Percentiles rank a stretch among this genome's conserved stretches.
Evolutionary conservation across 2,113 vertebrate species (phyloP).

Genomic region (Corythornis vintsioides): DNA sequence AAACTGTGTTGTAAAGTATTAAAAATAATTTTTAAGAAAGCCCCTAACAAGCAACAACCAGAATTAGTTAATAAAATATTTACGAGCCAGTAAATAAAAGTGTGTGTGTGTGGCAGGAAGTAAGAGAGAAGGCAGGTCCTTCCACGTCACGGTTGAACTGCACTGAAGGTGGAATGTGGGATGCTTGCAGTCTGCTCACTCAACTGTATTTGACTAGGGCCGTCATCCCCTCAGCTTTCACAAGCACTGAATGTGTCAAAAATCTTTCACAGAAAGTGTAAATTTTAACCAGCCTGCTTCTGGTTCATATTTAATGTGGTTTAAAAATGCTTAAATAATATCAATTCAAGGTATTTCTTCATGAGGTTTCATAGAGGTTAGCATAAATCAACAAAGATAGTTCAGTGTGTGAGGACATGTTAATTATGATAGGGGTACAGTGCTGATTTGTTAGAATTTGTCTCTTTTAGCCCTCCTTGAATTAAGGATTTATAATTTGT

Average conservation of each 20-base stretch:
- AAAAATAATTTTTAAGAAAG: neutral
- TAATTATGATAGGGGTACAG: conserved; percentile 57
- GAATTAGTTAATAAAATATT: conserved; percentile 70
- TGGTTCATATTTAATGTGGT: conserved; percentile 77
- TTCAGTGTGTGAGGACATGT: neutral
- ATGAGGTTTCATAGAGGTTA: conserved; percentile 25
- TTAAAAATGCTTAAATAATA: conserved; percentile 71
- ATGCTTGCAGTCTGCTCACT: conserved; percentile 81
- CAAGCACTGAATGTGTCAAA: conserved; percentile 81
- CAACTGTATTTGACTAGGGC: conserved; percentile 85
- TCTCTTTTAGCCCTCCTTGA: conserved; percentile 55
- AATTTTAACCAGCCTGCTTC: conserved; percentile 80
- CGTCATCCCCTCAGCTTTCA: conserved; percentile 82
- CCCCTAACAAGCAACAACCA: neutral
- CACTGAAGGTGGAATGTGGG: conserved; percentile 77
- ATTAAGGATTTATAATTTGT: neutral
- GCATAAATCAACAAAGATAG: conserved; percentile 40
- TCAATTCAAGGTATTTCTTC: conserved; percentile 57
- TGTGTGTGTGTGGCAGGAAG: neutral
- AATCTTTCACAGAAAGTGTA: conserved; percentile 81
- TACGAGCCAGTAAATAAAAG: conserved; percentile 63
- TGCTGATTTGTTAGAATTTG: conserved; percentile 37
- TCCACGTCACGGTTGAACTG: conserved; percentile 83
- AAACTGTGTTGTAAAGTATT: neutral
- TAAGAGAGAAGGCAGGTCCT: conserved; percentile 71